Evolutionary conservation across 2,888 invertebrate species (phyloP).

Genomic region (Epinotia demarniana): DNA sequence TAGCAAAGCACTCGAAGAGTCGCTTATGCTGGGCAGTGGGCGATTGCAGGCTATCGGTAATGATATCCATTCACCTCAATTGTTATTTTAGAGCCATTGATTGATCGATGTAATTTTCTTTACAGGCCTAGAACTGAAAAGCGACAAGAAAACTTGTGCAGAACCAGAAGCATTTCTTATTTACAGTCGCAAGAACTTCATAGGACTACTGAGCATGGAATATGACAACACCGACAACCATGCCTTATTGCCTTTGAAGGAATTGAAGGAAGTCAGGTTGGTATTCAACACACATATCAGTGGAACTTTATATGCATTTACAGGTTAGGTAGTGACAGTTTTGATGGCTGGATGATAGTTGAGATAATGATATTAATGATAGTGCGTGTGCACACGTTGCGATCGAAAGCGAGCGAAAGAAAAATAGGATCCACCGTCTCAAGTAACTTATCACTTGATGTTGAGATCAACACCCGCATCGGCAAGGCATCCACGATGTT

Average conservation of each 20-base stretch:
- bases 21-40: no score
- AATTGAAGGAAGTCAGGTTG: conserved; percentile 93
- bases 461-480: no score
- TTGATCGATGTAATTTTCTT: conserved; percentile 29
- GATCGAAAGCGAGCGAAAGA: background rate
- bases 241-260: conserved; percentile 92
- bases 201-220: conserved; percentile 94
- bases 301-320: no score
- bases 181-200: conserved; percentile 92
- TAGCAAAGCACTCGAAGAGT: no score
- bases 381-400: no score
- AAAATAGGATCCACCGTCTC: no score
- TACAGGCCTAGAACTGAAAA: conserved; percentile 89
- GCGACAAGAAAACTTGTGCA: conserved; percentile 91
- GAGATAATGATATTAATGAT: no score
- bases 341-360: no score
- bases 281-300: conserved; percentile 30
- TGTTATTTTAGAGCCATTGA: background rate
- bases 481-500: no score
- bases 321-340: no score
- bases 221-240: conserved; percentile 87
- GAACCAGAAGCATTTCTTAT: conserved; percentile 95
- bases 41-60: no score
- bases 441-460: no score
- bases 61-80: background rate